Base-by-base conservation (phyloP, 37 sponge, comb jelly and placozoan species). In the Theonella swinhoei region DNA sequence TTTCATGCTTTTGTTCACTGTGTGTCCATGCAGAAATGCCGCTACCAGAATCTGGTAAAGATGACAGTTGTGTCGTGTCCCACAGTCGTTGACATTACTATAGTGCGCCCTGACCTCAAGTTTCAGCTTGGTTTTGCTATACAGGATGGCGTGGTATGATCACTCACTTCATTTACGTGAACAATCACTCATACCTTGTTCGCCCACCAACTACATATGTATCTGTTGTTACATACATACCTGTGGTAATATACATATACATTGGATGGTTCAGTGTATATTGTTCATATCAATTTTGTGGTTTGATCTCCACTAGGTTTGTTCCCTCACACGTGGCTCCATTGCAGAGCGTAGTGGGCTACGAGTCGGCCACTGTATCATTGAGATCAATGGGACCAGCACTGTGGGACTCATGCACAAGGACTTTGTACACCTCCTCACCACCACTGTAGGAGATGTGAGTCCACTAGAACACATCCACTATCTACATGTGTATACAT, bases 271-370 rank as follows among this genome's bases (percentile, higher is more conserved):
- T n/a, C n/a, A n/a, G n/a, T n/a, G n/a, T n/a, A n/a, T n/a, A n/a
- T n/a, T n/a, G n/a, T n/a, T n/a, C n/a, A n/a, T n/a, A 47, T 14
- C 54, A 47, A 7, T 17, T 47, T 47, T 47, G 11, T 17, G 54
- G 54, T 47, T 14, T 17, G 54, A 47, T 47, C 54, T 47, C n/a
- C n/a, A 24, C 0, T 40, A 98, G 89, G 85, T 98, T 3, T 72
- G 80, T 36, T 94, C 89, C 4, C 58, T 99, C n/a, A 64, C 78
- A 31, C 79, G 99, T 23, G 95, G 99, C 23, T 88, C 94, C 26
- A 99, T 99, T 42, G 97, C 94, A 32, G 99, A 99, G 43, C 83
- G 95, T 72, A 93, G 97, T 82, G 99, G 99, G 0, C 71, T 99
- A 47, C 68, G 99, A 32, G 91, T 99, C 8, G 99, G 99, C 0